Evolutionary conservation across 1,140 invertebrate genomes (phyloP).

Genomic region (Pissodes strobi): DNA sequence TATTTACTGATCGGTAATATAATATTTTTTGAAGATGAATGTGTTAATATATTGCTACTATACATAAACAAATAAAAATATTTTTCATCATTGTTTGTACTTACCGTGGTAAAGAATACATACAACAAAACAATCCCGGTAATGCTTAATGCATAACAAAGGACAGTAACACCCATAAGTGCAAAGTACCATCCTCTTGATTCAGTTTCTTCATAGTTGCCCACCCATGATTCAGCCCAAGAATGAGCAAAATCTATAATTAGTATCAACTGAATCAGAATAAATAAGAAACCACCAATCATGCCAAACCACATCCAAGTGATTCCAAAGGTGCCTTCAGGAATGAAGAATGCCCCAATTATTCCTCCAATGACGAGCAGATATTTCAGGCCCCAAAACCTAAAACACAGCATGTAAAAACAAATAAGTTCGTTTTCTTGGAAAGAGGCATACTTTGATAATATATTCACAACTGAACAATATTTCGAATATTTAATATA

Average conservation of each 20-base stretch:
- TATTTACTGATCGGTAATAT: too few species aligned
- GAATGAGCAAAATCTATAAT: conserved; percentile 98
- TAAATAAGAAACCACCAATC: conserved; percentile 95
- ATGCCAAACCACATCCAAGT: conserved; percentile 98
- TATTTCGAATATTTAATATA: too few species aligned
- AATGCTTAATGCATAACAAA: conserved; percentile 81
- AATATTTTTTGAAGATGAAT: too few species aligned
- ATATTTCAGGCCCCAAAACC: conserved; percentile 98
- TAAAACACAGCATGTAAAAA: too few species aligned
- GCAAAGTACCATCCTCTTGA: conserved; percentile 82
- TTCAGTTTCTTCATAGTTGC: conserved; percentile 90
- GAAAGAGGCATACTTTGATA: too few species aligned
- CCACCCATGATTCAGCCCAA: conserved; percentile 94
- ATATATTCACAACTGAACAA: too few species aligned
- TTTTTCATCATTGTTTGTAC: too few species aligned
- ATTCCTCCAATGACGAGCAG: conserved; percentile 90
- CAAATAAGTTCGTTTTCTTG: too few species aligned
- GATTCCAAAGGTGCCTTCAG: conserved; percentile 77
- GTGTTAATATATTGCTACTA: too few species aligned
- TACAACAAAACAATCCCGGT: conserved; percentile 85
- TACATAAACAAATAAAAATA: too few species aligned
- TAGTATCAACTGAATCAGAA: conserved; percentile 94
- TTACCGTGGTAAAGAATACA: conserved; percentile 94
- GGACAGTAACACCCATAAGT: conserved; percentile 83
- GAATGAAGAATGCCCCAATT: conserved; percentile 97